Evolutionary conservation across 1,140 invertebrate genomes (phyloP).

Genomic region (Gryllus bimaculatus): DNA sequence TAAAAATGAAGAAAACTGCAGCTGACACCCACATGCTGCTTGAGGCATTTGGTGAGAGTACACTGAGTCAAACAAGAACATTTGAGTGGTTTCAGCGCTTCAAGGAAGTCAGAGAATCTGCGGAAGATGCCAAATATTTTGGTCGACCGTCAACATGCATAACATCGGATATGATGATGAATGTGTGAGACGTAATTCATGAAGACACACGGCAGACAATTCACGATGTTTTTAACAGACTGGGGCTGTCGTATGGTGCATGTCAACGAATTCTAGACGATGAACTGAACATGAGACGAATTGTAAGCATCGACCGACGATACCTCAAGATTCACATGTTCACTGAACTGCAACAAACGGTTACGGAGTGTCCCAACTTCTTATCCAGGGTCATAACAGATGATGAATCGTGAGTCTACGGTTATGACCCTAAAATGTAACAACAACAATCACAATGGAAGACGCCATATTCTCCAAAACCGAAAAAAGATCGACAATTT

Average conservation of each 20-base stretch:
- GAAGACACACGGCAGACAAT: neutral
- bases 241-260: neutral
- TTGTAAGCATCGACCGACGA: neutral
- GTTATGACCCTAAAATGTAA: neutral
- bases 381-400: neutral
- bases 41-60: neutral
- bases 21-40: neutral
- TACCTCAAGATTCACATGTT: neutral
- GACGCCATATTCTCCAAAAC: neutral
- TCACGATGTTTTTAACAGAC: neutral
- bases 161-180: neutral
- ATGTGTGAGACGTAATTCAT: neutral
- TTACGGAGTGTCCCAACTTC: neutral
- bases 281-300: neutral
- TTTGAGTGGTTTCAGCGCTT: neutral
- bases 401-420: neutral
- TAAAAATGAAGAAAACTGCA: neutral
- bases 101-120: neutral
- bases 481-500: neutral
- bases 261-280: neutral
- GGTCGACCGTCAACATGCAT: too few species aligned
- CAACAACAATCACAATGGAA: neutral
- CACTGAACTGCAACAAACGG: neutral
- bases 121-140: too few species aligned
- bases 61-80: neutral